Percentiles rank a stretch among this genome's conserved stretches.
Conservation (phyloP, 2,797 vertebrate genomes). For the Micrastur ruficollis region DNA sequence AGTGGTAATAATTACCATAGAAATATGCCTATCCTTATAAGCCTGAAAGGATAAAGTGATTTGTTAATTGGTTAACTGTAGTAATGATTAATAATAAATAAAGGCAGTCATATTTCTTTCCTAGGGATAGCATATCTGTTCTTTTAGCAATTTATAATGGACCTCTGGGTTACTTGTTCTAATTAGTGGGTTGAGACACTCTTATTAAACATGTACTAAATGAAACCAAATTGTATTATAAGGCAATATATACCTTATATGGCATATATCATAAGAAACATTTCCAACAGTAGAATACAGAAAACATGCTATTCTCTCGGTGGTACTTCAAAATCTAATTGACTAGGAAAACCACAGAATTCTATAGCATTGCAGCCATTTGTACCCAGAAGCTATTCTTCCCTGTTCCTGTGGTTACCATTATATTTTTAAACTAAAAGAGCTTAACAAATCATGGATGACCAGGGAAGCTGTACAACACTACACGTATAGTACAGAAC, state of each 20-base stretch:
- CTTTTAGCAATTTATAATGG: slow-evolving; percentile 23
- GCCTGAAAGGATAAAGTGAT: slow-evolving; percentile 29
- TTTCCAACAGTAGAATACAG: not conserved
- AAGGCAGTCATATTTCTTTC: slow-evolving; percentile 25
- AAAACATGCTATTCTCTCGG: not conserved
- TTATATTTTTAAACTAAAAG: not conserved
- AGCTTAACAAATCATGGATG: not conserved
- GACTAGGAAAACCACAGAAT: not conserved
- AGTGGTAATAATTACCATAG: slow-evolving; percentile 8
- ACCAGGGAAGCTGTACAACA: not conserved
- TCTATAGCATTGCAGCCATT: not conserved
- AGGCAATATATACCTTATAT: not conserved
- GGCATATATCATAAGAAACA: not conserved
- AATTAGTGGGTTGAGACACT: slow-evolving; percentile 9
- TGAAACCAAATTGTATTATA: not conserved
- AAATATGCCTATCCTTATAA: not conserved
- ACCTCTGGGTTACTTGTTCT: slow-evolving; percentile 26
- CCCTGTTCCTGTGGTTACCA: not conserved
- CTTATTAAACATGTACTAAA: not conserved
- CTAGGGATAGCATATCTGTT: not conserved
- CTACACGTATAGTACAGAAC: fast-evolving
- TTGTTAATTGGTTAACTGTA: slow-evolving; percentile 45
- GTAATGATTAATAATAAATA: slow-evolving; percentile 61
- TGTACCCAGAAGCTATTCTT: not conserved
- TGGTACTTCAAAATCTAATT: not conserved